These are phyloP conservation scores for Drosophila repletoides DNA, from an alignment of 1,140 invertebrate genomes.

Conservation along the genomic window DNA sequence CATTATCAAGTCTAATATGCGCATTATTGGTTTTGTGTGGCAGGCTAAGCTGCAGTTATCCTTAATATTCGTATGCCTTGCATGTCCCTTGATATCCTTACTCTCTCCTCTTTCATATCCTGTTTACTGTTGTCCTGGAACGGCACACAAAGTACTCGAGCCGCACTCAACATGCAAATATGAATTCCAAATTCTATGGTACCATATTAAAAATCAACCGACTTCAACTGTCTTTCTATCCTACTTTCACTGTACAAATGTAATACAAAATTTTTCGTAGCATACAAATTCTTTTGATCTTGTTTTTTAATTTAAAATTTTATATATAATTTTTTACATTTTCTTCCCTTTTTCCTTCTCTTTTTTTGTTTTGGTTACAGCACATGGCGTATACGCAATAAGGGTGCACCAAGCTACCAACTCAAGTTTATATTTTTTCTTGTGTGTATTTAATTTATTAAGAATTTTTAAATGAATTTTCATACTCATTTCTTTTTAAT, in stretches of 20 bases:
- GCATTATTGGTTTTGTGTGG: constrained; percentile 71
- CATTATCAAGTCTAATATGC: constrained; percentile 78
- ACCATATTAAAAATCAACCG: constrained; percentile 60
- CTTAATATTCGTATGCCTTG: constrained; percentile 70
- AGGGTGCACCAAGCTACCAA: constrained; percentile 23
- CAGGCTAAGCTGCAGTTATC: constrained; percentile 56
- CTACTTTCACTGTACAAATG: constrained; percentile 21
- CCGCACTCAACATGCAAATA: constrained; percentile 70
- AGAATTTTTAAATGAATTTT: constrained; percentile 43
- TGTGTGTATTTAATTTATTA: constrained; percentile 56
- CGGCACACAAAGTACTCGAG: too few relatives aligned
- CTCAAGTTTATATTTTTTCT: constrained; percentile 44
- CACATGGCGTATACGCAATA: constrained; percentile 73
- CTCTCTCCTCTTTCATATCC: constrained; percentile 34
- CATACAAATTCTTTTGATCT: constrained; percentile 72
- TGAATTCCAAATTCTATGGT: constrained; percentile 70
- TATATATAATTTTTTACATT: constrained; percentile 56
- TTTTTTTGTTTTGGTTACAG: constrained; percentile 29
- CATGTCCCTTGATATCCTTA: constrained; percentile 40
- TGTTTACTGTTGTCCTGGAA: constrained; percentile 15
- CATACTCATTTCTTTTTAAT: constrained; percentile 9
- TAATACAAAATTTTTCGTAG: constrained; percentile 51
- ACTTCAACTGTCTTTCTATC: background rate
- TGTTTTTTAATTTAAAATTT: constrained; percentile 72
- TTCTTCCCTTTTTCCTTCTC: constrained; percentile 9